Base-by-base conservation (phyloP, 2,888 invertebrate species). In the Drosophila mimica region DNA sequence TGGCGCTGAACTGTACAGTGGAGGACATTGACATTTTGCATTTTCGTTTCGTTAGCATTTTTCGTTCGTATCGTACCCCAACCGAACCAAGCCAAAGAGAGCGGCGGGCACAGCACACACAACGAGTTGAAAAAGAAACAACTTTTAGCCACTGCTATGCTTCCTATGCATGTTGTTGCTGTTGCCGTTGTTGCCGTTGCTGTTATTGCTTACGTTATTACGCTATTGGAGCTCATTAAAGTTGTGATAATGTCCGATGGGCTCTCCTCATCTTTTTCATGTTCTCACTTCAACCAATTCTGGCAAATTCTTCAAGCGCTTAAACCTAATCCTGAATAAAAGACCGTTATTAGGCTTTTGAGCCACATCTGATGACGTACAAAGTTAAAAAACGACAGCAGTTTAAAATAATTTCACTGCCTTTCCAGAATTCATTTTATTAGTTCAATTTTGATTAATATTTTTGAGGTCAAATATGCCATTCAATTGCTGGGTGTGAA, bases 11-110 rank as follows among this genome's bases (percentile, higher is more conserved):
- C 86, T 90, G 90, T 83, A 83, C 79, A 83, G 90, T 83, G 84
- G 91, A 92, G 91, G 91, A 91, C 91, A 92, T 92, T 92, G 91
- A 92, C 91, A 92, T 92, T 92, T 92, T 91, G 91, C 92, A 87
- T 85, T 91, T 90, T 86, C 83, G 89, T 91, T 92, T 91, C 91
- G 89, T 87, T 89, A 81, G 82, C 88, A 81, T 83, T 88, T 90
- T 92, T 92, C 90, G 86, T 73, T 91, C 79, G 89, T 82, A 80
- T 83, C 83, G 74, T 46, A 46, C 80, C 53, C 49, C 65, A 70
- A 56, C 74, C 56, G 38, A 56, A 46, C 46, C 20, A 46, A 46
- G 4, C 46, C 57, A 46, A 51, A 76, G 79, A 76, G 76, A 63
- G 72, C 58, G 58, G 13, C 30, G 40, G 33, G 58, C 30, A 30